phyloP scores from a whole-genome alignment of 2,113 vertebrate species.

The Hemibagrus wyckioides region DNA sequence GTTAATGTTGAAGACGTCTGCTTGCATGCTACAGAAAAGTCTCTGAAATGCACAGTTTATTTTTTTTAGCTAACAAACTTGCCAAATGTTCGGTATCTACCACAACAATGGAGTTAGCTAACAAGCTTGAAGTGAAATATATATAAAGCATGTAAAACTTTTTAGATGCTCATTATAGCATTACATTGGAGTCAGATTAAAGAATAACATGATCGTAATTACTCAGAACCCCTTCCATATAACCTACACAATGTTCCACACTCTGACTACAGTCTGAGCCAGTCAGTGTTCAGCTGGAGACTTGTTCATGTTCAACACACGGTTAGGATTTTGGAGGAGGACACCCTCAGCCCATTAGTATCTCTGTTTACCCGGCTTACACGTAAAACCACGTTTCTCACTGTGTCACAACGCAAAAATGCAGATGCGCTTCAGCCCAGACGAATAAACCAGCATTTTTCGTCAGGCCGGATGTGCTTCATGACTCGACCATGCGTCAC shows the following conservation, averaged over 20 bases:
- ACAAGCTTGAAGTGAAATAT: not conserved
- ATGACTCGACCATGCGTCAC: not conserved
- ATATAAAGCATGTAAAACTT: not conserved
- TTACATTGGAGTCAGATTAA: not conserved
- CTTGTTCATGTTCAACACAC: not conserved
- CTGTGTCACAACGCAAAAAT: constrained; percentile 14
- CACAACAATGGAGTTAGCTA: not conserved
- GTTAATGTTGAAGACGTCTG: not conserved
- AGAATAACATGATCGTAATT: not conserved
- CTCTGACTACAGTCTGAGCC: too few relatives aligned
- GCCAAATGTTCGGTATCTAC: not conserved
- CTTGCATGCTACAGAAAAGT: not conserved
- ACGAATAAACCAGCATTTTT: not conserved
- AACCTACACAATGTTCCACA: not conserved
- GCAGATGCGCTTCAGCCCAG: not conserved
- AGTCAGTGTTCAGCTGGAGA: not conserved
- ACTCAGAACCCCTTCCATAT: not conserved
- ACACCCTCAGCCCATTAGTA: not conserved
- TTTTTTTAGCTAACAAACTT: not conserved
- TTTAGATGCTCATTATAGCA: not conserved
- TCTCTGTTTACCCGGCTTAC: not conserved
- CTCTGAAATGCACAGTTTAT: not conserved
- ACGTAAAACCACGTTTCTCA: not conserved
- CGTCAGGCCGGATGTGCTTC: not conserved
- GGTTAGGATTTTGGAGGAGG: not conserved